Conservation (phyloP, 2,888 invertebrate species). For the Tipula confusa region DNA sequence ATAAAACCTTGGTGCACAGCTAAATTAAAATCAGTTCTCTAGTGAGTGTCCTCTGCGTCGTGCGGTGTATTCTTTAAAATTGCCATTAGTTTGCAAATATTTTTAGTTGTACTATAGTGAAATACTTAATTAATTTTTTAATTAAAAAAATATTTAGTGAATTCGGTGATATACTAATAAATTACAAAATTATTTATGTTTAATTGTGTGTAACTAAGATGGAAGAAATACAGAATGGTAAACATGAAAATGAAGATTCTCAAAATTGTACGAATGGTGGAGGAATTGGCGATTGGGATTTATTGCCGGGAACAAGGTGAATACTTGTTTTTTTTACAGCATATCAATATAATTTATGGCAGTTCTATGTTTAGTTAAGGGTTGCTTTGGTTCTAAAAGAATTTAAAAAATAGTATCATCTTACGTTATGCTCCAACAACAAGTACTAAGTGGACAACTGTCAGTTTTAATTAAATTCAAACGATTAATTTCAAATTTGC, state of each 20-base stretch:
- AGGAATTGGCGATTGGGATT: neutral
- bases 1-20: neutral
- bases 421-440: neutral
- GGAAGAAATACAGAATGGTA: neutral
- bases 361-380: neutral
- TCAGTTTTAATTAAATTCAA: neutral
- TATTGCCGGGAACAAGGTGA: conserved; percentile 32
- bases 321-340: neutral
- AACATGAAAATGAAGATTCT: neutral
- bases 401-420: neutral
- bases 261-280: neutral
- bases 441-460: neutral
- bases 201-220: neutral
- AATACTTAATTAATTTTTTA: neutral
- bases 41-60: neutral
- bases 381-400: neutral
- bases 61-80: neutral
- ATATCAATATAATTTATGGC: neutral
- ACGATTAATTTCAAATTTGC: neutral
- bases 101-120: neutral
- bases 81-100: neutral
- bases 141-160: neutral
- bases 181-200: neutral
- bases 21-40: neutral
- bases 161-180: neutral